phyloP scores from a whole-genome alignment of 1,140 invertebrate species.

The Pararge aegeria region DNA sequence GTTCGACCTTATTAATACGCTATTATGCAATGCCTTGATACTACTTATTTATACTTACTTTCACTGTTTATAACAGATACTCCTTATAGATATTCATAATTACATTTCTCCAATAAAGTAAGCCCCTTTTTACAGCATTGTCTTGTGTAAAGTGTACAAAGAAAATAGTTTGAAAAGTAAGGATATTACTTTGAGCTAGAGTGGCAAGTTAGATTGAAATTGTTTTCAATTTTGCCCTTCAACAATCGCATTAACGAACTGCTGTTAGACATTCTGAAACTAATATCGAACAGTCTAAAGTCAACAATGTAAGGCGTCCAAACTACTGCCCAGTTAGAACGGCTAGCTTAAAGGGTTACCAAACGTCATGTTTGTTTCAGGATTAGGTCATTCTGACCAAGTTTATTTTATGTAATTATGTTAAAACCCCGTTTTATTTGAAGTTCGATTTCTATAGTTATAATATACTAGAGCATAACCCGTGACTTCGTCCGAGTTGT shows the following conservation, averaged over 20 bases:
- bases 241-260: background rate
- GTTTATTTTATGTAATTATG: too few species aligned
- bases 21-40: too few species aligned
- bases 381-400: background rate
- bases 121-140: background rate
- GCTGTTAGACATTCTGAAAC: background rate
- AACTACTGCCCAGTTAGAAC: background rate
- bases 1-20: too few species aligned
- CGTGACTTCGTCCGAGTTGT: too few species aligned
- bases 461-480: too few species aligned
- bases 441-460: too few species aligned
- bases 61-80: too few species aligned
- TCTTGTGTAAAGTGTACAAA: background rate
- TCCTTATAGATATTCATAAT: background rate
- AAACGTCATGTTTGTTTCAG: background rate
- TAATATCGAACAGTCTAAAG: background rate
- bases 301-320: background rate
- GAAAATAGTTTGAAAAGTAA: background rate
- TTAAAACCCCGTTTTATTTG: too few species aligned
- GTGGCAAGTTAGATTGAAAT: background rate
- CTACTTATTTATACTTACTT: too few species aligned
- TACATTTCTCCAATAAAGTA: background rate
- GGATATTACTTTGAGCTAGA: background rate
- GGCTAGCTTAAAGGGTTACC: background rate
- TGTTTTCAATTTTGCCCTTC: slow-evolving; percentile 1